A percentile compares a stretch with the other conserved stretches of the same genome.
These are phyloP conservation scores for Stratiomys singularior DNA, from an alignment of 2,888 invertebrate species.

Conservation along the genomic window DNA sequence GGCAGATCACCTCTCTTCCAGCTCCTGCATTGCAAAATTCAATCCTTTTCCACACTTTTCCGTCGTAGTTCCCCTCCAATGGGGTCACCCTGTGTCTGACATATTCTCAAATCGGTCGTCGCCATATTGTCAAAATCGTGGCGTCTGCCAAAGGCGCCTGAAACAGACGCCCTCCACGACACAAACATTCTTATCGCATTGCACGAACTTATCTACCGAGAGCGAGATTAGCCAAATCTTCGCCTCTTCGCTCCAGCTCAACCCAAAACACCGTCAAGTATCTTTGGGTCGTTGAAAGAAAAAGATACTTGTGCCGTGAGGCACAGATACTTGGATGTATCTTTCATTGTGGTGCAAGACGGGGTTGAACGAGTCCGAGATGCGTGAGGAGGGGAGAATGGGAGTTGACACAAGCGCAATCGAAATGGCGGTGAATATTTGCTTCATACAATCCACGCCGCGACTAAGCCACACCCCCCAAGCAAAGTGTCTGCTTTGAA, in stretches of 20 bases:
- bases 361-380: too few species aligned
- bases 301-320: not conserved
- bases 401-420: conserved; percentile 35
- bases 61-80: not conserved
- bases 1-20: not conserved
- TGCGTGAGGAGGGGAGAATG: not conserved
- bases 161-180: conserved; percentile 4
- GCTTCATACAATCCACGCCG: not conserved
- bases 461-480: not conserved
- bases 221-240: not conserved
- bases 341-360: not conserved
- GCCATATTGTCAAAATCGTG: conserved; percentile 23
- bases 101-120: not conserved
- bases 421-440: conserved; percentile 21
- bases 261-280: not conserved
- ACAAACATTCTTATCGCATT: conserved; percentile 12
- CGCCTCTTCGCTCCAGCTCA: not conserved
- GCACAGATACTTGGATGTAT: not conserved
- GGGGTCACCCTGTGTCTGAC: conserved; percentile 2
- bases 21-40: not conserved
- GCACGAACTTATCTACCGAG: not conserved
- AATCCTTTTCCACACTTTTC: not conserved
- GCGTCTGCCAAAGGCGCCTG: conserved; percentile 14
- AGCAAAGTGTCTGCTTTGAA: not conserved
- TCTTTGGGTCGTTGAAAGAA: not conserved